Evolutionary conservation across 1,140 invertebrate genomes (phyloP).

Genomic region (Drosophila sproati): DNA sequence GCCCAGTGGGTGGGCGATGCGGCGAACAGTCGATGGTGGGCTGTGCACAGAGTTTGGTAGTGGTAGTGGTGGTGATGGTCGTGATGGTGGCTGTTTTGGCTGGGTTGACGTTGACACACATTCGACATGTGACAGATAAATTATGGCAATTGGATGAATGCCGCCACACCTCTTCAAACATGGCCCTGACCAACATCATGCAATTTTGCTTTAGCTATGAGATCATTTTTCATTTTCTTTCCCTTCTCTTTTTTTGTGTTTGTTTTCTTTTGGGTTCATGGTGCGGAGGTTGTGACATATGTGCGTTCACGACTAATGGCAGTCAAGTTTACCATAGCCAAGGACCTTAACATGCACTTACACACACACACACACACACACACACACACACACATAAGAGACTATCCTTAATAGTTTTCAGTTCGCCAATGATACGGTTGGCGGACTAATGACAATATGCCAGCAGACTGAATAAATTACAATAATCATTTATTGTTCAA

Average conservation of each 20-base stretch:
- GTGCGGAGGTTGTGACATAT: constrained; percentile 61
- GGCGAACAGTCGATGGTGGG: constrained; percentile 10
- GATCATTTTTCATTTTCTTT: constrained; percentile 77
- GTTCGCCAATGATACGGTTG: constrained; percentile 36
- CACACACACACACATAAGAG: background rate
- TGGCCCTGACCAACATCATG: constrained; percentile 35
- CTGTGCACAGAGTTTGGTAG: background rate
- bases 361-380: constrained; percentile 14
- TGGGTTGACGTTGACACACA: constrained; percentile 72
- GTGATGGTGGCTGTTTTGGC: background rate
- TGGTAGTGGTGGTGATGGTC: constrained; percentile 1
- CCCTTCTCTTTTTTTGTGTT: constrained; percentile 24
- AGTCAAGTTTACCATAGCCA: constrained; percentile 26
- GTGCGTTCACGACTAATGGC: constrained; percentile 51
- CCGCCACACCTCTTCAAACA: constrained; percentile 56
- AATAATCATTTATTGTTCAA: constrained; percentile 53
- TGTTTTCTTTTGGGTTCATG: constrained; percentile 18
- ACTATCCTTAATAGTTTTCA: constrained; percentile 66
- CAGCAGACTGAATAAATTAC: constrained; percentile 40
- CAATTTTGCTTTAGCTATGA: constrained; percentile 48
- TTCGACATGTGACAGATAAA: constrained; percentile 83
- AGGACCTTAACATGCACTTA: constrained; percentile 9
- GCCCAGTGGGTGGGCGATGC: constrained; percentile 49
- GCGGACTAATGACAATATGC: constrained; percentile 40
- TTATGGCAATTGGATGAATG: constrained; percentile 76